Conservation (phyloP, 2,888 invertebrate genomes). For the Biston stratarius region DNA sequence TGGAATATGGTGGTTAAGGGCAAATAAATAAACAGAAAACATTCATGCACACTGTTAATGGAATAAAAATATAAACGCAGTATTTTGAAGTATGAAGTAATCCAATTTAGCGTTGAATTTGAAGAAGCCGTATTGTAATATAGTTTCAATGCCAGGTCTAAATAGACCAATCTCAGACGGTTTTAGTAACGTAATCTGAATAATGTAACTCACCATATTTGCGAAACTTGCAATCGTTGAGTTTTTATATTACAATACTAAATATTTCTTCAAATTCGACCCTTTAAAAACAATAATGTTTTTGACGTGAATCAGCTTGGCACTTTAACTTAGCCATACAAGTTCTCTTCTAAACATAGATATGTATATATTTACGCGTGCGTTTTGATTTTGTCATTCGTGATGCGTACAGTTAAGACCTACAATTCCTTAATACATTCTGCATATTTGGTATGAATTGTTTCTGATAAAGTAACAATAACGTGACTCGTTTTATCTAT, state of each 20-base stretch:
- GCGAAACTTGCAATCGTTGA: background rate
- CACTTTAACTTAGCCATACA: constrained; percentile 12
- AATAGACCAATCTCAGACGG: constrained; percentile 22
- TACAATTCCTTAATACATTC: constrained; percentile 28
- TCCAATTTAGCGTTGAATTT: constrained; percentile 59
- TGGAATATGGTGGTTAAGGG: constrained; percentile 75
- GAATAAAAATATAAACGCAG: constrained; percentile 47
- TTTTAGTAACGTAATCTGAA: constrained; percentile 1
- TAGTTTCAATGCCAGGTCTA: constrained; percentile 40
- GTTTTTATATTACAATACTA: background rate
- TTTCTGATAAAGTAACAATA: constrained; percentile 13
- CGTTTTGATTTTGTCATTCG: constrained; percentile 23
- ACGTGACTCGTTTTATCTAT: constrained; percentile 1
- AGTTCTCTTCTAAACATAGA: constrained; percentile 11
- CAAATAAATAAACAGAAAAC: constrained; percentile 65
- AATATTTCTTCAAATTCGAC: constrained; percentile 34
- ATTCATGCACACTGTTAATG: constrained; percentile 67
- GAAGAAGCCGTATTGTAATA: constrained; percentile 57
- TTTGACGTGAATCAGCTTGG: constrained; percentile 12
- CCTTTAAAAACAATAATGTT: background rate
- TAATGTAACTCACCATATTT: background rate
- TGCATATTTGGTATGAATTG: constrained; percentile 25
- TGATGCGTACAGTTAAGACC: constrained; percentile 27
- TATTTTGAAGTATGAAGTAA: constrained; percentile 47
- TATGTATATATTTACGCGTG: constrained; percentile 15